A percentile compares a stretch with the other conserved stretches of the same genome.
These are phyloP conservation scores for Acrocephalus kingi DNA, from an alignment of 2,113 vertebrate genomes.

Conservation along the genomic window DNA sequence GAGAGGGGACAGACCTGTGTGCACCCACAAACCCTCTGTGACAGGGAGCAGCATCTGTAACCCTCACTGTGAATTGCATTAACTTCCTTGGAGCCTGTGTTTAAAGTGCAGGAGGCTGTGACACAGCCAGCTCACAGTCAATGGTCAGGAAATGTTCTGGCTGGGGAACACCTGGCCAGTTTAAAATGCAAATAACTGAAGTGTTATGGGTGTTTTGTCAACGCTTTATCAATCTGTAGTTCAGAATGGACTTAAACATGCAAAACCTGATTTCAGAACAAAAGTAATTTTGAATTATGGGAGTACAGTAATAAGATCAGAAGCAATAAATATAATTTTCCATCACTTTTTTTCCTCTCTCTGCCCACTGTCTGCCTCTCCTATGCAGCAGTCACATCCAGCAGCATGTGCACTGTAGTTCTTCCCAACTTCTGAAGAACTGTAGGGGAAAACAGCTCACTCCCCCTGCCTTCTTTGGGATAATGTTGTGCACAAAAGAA, in stretches of 20 bases:
- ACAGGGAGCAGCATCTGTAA: not conserved
- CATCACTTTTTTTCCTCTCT: not conserved
- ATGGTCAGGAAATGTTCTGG: not conserved
- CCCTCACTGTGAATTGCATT: not conserved
- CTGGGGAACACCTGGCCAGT: not conserved
- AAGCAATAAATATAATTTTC: not conserved
- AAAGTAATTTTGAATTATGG: not conserved
- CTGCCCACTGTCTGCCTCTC: not conserved
- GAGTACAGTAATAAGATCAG: not conserved
- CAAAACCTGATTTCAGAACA: not conserved
- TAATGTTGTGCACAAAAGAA: not conserved
- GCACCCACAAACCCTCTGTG: not conserved
- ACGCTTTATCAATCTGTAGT: not conserved
- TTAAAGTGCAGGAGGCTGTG: constrained; percentile 12
- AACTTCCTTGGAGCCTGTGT: not conserved
- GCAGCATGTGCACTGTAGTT: not conserved
- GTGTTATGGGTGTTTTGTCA: not conserved
- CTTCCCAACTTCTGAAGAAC: not conserved
- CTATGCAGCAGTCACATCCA: not conserved
- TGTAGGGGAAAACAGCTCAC: not conserved
- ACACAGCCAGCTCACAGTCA: not conserved
- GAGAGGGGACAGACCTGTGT: not conserved
- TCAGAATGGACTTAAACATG: not conserved
- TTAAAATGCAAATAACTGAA: not conserved
- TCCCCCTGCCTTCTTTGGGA: not conserved